Evolutionary conservation across 2,113 vertebrate species (phyloP).

Genomic region (Onychorhynchus coronatus): DNA sequence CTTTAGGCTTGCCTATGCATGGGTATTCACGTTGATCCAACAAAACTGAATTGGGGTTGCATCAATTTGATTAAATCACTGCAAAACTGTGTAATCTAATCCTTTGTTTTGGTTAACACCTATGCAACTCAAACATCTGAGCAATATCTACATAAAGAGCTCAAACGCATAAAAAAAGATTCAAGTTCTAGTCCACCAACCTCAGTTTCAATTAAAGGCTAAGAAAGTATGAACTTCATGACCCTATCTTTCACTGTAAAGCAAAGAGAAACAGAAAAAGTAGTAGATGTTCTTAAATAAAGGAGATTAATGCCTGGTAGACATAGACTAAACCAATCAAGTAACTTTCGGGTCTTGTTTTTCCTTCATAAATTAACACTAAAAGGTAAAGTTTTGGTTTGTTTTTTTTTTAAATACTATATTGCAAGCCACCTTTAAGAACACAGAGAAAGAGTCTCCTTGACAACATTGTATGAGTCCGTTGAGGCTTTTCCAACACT

Average conservation of each 20-base stretch:
- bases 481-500: neutral
- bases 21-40: neutral
- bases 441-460: neutral
- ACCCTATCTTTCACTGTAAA: neutral
- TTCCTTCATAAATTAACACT: neutral
- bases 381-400: neutral
- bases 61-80: constrained; percentile 2
- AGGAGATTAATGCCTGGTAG: neutral
- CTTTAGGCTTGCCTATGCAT: neutral
- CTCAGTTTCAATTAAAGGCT: neutral
- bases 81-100: neutral
- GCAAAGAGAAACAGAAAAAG: neutral
- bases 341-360: neutral
- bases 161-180: neutral
- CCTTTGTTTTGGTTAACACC: constrained; percentile 9
- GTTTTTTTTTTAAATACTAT: neutral
- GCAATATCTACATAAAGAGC: neutral
- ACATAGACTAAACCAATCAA: neutral
- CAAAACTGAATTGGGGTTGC: neutral
- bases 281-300: neutral
- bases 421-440: neutral
- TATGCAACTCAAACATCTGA: neutral
- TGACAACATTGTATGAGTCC: neutral
- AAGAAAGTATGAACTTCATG: neutral
- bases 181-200: neutral